Evolutionary conservation across 2,888 invertebrate species (phyloP).

Genomic region (Volucella inflata): DNA sequence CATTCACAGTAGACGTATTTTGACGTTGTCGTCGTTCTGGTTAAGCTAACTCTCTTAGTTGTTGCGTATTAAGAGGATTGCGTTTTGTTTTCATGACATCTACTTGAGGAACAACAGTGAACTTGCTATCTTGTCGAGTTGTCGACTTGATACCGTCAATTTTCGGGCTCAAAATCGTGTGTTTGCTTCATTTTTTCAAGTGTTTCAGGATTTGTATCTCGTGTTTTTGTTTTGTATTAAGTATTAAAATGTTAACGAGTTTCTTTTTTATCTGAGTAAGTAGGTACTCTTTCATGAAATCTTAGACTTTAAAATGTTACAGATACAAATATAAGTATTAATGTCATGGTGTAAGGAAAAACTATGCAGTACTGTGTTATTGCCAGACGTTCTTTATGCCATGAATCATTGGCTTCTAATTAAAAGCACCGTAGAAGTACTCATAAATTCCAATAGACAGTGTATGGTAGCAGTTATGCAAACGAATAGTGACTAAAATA

Average conservation of each 20-base stretch:
- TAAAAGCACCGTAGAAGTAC: too few relatives aligned
- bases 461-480: not conserved
- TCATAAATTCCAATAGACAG: too few relatives aligned
- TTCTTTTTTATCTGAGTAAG: not conserved
- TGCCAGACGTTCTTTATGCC: not conserved
- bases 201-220: constrained; percentile 3
- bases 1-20: constrained; percentile 23
- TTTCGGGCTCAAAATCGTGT: constrained; percentile 30
- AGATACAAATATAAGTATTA: constrained; percentile 11
- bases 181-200: constrained; percentile 1
- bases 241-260: not conserved
- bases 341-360: constrained; percentile 18
- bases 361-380: not conserved
- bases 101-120: constrained; percentile 23
- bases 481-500: not conserved
- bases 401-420: constrained; percentile 40
- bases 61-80: constrained; percentile 55
- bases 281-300: constrained; percentile 32
- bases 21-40: constrained; percentile 28
- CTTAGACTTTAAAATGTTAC: not conserved
- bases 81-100: constrained; percentile 23
- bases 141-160: constrained; percentile 7
- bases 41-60: constrained; percentile 64
- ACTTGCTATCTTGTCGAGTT: constrained; percentile 9
- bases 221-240: not conserved